Evolutionary conservation across 2,113 vertebrate genomes (phyloP), one percentile per base, ranked within the genome.

Genomic region (Melozone crissalis): DNA sequence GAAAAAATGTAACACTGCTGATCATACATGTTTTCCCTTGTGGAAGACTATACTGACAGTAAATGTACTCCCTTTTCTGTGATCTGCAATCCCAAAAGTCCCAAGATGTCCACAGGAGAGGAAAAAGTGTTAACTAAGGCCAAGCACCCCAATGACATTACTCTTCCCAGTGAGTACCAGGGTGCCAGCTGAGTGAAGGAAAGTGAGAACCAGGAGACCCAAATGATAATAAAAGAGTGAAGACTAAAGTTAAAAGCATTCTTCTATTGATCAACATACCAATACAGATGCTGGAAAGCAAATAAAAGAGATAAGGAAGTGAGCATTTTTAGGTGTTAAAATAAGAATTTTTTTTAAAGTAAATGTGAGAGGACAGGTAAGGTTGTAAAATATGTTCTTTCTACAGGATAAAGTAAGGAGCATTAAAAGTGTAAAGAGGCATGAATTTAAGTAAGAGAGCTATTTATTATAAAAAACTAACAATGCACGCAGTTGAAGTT

Each of bases 391-490:
- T n/a, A 74, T 37, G 15, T 54, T 18, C 39, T 91, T 94, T 74
- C 72, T 54, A 30, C 7, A 51, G 84, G 28, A 51, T 75, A 20
- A 92, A 87, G 67, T 79, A 57, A 94, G 35, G 27, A 91, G 54
- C 18, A 85, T 68, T 84, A 80, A 17, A 74, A 84, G 51, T 15
- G 35, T 54, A 86, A 87, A 79, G 65, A 93, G 82, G 49, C 78
- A 92, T 74, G 71, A 66, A 92, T 97, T 93, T 69, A 80, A 88
- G 77, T 46, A 75, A 86, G 69, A 72, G 23, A 87, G 17, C 54
- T 92, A 89, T 93, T 91, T 95, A 68, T 94, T 91, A 87, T 52
- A 76, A 86, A 95, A 95, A 95, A 71, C 71, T 85, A 90, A 84
- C 72, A 93, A 71, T 4, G 51, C 39, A 46, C 63, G 72, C 35